A percentile compares a stretch with the other conserved stretches of the same genome.
Evolutionary conservation across 2,113 vertebrate genomes (phyloP).

Genomic region (Mellivora capensis): DNA sequence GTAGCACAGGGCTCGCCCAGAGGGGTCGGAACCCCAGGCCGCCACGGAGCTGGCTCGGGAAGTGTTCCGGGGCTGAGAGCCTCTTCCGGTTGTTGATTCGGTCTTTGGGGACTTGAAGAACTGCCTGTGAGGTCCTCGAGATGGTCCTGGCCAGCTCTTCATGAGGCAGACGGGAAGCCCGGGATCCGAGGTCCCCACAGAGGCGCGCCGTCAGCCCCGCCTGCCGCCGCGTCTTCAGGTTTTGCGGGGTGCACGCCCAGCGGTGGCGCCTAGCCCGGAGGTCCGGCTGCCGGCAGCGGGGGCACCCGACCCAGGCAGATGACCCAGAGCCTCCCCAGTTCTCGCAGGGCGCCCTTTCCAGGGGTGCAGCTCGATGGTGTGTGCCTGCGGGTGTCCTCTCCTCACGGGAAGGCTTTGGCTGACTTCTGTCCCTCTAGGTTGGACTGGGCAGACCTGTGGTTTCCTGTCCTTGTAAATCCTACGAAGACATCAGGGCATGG

Average conservation of each 20-base stretch:
- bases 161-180: neutral
- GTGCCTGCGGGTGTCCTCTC: rapidly evolving
- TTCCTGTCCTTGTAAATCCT: neutral
- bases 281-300: rapidly evolving
- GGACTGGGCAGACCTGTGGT: neutral
- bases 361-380: rapidly evolving
- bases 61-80: neutral
- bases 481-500: neutral
- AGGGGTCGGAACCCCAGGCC: neutral
- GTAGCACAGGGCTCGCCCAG: rapidly evolving
- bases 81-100: rapidly evolving
- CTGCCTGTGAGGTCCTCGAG: neutral
- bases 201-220: neutral
- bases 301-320: neutral
- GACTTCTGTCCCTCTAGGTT: no score
- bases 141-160: neutral
- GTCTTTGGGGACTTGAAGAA: neutral
- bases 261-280: rapidly evolving
- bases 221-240: neutral
- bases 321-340: neutral
- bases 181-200: rapidly evolving
- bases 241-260: rapidly evolving
- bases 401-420: neutral
- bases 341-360: neutral
- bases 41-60: rapidly evolving